Evolutionary conservation across 2,797 vertebrate genomes (phyloP), one percentile per base, ranked within the genome.

Genomic region (Artibeus jamaicensis): DNA sequence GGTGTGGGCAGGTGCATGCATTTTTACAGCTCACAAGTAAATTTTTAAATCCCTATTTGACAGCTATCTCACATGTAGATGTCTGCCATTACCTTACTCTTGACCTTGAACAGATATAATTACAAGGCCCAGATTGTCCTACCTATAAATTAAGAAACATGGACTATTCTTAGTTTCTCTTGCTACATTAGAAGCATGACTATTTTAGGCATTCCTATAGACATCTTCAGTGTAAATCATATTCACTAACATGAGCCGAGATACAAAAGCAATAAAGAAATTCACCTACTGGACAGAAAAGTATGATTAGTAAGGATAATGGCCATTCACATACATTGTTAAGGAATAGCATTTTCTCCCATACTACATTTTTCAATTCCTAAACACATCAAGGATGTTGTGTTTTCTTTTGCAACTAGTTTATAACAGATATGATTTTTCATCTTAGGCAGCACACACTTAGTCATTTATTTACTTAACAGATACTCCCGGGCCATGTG

Each of bases 261-360:
- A 39, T 65, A 26, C 73, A 65, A 92, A 32, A 78, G 4, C 65
- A 92, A 26, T 32, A 74, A 62, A 81, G 50, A 89, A 91, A 76
- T 48, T 42, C 18, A 70, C 21, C 53, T 21, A 42, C 24, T 91
- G 68, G 37, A 78, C 67, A 82, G 88, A 85, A 42, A 65, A 65
- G 18, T 53, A 3, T 92, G 67, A 71, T 42, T 44, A 50, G 89
- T 77, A 39, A 73, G 39, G 74, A 79, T 48, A 78, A 62, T n/a
- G 22, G 7, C 34, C 55, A 62, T 50, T 26, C 10, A 48, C 4
- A 86, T 2, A 57, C 26, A 32, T 86, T 78, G 86, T 67, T 48
- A 91, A 96, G 37, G 92, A 89, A 83, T 37, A 5, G 42, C 11
- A 53, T 48, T 88, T 91, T 46, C n/a, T 95, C 71, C 71, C 77